These are phyloP conservation scores for Austrofundulus limnaeus DNA, from an alignment of 2,113 vertebrate genomes.

Conservation along the genomic window DNA sequence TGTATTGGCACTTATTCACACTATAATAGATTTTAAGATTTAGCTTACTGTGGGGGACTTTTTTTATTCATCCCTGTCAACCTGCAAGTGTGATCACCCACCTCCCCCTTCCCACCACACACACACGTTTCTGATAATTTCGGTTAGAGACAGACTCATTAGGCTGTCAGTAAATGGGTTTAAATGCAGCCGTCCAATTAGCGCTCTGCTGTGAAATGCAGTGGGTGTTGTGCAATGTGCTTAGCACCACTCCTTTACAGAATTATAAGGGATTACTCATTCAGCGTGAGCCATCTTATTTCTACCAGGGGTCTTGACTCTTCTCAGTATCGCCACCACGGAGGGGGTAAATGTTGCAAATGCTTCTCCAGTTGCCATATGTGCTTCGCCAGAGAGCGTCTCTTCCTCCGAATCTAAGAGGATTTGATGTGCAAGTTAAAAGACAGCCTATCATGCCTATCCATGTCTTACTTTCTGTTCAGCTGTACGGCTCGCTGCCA, in stretches of 20 bases:
- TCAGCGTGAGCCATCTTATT: constrained; percentile 79
- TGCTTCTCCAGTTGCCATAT: constrained; percentile 69
- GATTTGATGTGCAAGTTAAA: constrained; percentile 72
- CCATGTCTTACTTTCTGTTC: constrained; percentile 67
- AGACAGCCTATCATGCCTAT: constrained; percentile 57
- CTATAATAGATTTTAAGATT: constrained; percentile 53
- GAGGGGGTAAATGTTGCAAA: constrained; percentile 74
- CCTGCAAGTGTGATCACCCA: constrained; percentile 62
- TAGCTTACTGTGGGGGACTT: constrained; percentile 40
- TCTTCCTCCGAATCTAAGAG: constrained; percentile 61
- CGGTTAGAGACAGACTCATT: constrained; percentile 73
- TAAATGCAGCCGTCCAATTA: constrained; percentile 80
- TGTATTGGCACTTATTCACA: constrained; percentile 25
- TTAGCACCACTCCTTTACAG: constrained; percentile 73
- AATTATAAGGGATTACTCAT: constrained; percentile 79
- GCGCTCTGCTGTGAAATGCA: constrained; percentile 75
- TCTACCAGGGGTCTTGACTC: constrained; percentile 76
- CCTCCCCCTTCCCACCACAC: no score
- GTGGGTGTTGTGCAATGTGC: constrained; percentile 71
- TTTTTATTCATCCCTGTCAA: constrained; percentile 59
- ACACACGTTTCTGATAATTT: constrained; percentile 66
- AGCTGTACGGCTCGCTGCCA: constrained; percentile 61
- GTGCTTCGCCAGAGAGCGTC: constrained; percentile 55
- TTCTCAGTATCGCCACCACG: constrained; percentile 63
- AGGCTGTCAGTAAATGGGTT: constrained; percentile 78